Conservation (phyloP, 1,140 invertebrate species). For the Atta cephalotes region DNA sequence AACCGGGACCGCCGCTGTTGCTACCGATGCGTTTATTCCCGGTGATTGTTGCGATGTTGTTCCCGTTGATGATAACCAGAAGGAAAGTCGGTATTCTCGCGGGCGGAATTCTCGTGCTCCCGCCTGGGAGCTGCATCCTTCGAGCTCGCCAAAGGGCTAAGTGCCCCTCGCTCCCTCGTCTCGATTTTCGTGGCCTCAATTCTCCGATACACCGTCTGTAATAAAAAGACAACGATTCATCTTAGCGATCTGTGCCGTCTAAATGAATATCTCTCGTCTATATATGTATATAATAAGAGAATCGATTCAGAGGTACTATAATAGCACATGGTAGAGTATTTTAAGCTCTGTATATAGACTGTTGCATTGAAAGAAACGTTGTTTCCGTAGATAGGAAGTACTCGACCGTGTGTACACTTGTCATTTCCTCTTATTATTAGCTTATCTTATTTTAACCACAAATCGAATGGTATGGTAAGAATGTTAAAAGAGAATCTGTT, state of each 20-base stretch:
- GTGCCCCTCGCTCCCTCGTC: slow-evolving; percentile 85
- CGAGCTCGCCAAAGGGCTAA: slow-evolving; percentile 86
- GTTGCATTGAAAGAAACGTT: slow-evolving; percentile 41
- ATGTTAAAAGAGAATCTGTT: not conserved
- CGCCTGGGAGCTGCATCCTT: slow-evolving; percentile 87
- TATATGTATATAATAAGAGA: slow-evolving; percentile 46
- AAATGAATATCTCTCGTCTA: slow-evolving; percentile 25
- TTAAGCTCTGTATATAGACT: slow-evolving; percentile 65
- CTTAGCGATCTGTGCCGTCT: slow-evolving; percentile 2
- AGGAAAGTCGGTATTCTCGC: slow-evolving; percentile 81
- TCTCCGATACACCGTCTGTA: slow-evolving; percentile 76
- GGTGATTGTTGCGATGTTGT: slow-evolving; percentile 76
- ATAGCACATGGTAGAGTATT: slow-evolving; percentile 59
- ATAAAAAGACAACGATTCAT: slow-evolving; percentile 60
- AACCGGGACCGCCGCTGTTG: slow-evolving; percentile 67
- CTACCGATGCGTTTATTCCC: slow-evolving; percentile 74
- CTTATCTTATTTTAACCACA: slow-evolving; percentile 51
- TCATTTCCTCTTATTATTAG: slow-evolving; percentile 54
- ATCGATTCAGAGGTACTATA: slow-evolving; percentile 61
- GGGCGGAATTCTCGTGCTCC: slow-evolving; percentile 84
- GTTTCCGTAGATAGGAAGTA: slow-evolving; percentile 61
- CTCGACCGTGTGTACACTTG: slow-evolving; percentile 28
- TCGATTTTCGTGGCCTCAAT: slow-evolving; percentile 80
- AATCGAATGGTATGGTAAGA: not conserved
- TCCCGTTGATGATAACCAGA: slow-evolving; percentile 79